Evolutionary conservation across 2,888 invertebrate species (phyloP).

Genomic region (Drosophila buzzatii): DNA sequence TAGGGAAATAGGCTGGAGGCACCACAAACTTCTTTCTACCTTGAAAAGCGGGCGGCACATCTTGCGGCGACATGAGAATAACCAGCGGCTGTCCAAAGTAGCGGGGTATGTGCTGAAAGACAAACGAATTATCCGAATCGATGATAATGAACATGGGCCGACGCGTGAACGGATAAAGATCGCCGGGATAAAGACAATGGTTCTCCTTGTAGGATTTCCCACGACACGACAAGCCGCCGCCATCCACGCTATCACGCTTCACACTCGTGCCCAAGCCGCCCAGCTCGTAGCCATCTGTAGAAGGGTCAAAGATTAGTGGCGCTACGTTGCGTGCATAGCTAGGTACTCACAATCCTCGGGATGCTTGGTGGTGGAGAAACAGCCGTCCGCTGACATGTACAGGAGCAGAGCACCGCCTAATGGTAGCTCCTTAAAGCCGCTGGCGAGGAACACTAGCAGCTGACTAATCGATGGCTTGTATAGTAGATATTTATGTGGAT

Average conservation of each 20-base stretch:
- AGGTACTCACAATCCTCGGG: slow-evolving; percentile 92
- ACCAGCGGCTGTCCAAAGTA: slow-evolving; percentile 97
- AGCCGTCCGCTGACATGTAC: slow-evolving; percentile 97
- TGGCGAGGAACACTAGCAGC: slow-evolving; percentile 95
- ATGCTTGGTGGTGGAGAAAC: slow-evolving; percentile 92
- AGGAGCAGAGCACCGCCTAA: slow-evolving; percentile 95
- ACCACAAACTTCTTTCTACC: slow-evolving; percentile 85
- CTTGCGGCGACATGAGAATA: slow-evolving; percentile 96
- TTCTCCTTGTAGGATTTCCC: slow-evolving; percentile 88
- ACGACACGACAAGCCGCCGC: slow-evolving; percentile 84
- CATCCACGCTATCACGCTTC: slow-evolving; percentile 89
- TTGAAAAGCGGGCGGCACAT: slow-evolving; percentile 93
- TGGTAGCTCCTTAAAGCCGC: slow-evolving; percentile 96
- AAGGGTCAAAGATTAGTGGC: neutral
- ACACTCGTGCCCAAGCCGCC: slow-evolving; percentile 96
- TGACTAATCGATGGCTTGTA: slow-evolving; percentile 98
- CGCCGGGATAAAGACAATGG: slow-evolving; percentile 96
- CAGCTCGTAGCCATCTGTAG: slow-evolving; percentile 94
- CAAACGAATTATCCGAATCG: slow-evolving; percentile 97
- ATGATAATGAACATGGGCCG: slow-evolving; percentile 96
- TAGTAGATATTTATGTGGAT: slow-evolving; percentile 98
- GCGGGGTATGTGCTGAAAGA: slow-evolving; percentile 95
- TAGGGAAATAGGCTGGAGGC: no score
- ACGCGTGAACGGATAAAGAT: slow-evolving; percentile 96
- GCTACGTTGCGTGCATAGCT: neutral